Evolutionary conservation across 1,140 invertebrate genomes (phyloP), one percentile per base, ranked within the genome.

Genomic region (Harlomillsia oculata): DNA sequence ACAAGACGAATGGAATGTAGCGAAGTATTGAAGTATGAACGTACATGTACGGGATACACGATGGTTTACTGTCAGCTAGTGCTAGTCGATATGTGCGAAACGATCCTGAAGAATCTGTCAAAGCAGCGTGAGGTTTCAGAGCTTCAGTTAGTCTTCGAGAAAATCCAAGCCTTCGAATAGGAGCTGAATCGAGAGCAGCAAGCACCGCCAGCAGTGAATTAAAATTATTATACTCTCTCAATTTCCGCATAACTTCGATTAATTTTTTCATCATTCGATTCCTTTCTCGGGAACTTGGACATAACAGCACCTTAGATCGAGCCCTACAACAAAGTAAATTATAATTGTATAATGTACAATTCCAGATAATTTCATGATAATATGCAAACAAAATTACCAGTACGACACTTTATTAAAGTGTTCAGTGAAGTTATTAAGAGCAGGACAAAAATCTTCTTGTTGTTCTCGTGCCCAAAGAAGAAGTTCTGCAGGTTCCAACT

Each of bases 331-430:
- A 46, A 46, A 56, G 64, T 28, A 3, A 13, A 32, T 54, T 5
- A 53, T 25, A 20, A 23, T 25, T n/a, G n/a, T n/a, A n/a, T n/a
- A n/a, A n/a, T n/a, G n/a, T n/a, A n/a, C n/a, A n/a, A n/a, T n/a
- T n/a, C n/a, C n/a, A n/a, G n/a, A n/a, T n/a, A n/a, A n/a, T n/a
- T n/a, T n/a, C n/a, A n/a, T n/a, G n/a, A n/a, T n/a, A n/a, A n/a
- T n/a, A n/a, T n/a, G n/a, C n/a, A n/a, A n/a, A n/a, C n/a, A n/a
- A n/a, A 58, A 65, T 50, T 62, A 73, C 96, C 95, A 99, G 67
- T 92, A 99, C 23, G 93, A 97, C 87, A 99, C 96, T 74, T 98
- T 97, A 72, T 99, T 99, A 71, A 99, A 99, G 75, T 99, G 95
- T 72, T 98, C 92, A 0, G 96, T 99, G 70, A 99, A 99, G 60